Base-by-base conservation (phyloP, 2,888 invertebrate genomes). In the Troides aeacus region DNA sequence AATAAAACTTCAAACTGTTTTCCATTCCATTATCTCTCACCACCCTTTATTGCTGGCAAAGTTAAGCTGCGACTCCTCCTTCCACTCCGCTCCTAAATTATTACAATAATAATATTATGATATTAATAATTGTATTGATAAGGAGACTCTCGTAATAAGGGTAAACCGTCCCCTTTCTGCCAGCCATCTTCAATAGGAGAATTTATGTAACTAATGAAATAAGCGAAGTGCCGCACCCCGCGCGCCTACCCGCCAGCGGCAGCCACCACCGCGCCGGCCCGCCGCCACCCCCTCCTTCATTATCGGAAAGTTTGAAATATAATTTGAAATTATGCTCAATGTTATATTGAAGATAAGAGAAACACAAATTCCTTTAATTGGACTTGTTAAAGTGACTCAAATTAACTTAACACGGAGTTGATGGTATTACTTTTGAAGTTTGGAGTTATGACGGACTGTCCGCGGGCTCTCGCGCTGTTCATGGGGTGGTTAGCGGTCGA, bases 291-390 rank as follows among this genome's bases (percentile, higher is more conserved):
- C 87, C 85, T 90, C 92, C 92, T 92, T 92, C 92, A 92, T 92
- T 92, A 92, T 92, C 92, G 92, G 92, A 92, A 92, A 92, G 91
- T 92, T 92, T 92, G 90, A 92, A 92, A 92, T 92, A 92, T 92
- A 92, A 92, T 92, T 92, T 92, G 92, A 92, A 92, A 92, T 92
- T 92, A 92, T 92, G 92, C 92, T 92, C 92, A 92, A 92, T 92
- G 92, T 92, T 92, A 92, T 92, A 92, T 92, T 92, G 92, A 90
- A 92, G 92, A 92, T 92, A 92, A 92, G 92, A 92, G 92, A 92
- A 92, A 92, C 92, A 92, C 92, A 92, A 92, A 92, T 92, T 92
- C 92, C 92, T 92, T 92, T 92, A 92, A 92, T 92, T 92, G 92
- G 92, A 92, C 92, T 92, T 92, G 92, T 92, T 92, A 92, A 92